Base-by-base conservation (phyloP, 1,140 invertebrate species). In the Heliothis virescens region DNA sequence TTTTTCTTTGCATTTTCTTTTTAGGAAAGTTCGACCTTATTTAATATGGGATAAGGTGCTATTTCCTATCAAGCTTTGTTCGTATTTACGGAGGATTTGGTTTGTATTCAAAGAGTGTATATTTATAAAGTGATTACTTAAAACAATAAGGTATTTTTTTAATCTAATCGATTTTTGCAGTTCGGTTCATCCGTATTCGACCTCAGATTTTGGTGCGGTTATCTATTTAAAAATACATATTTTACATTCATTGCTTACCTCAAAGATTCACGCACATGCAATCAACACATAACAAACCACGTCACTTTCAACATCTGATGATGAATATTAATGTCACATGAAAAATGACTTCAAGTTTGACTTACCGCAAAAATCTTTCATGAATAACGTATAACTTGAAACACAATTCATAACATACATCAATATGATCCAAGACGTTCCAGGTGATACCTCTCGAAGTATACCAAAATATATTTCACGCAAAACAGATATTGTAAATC, bases 401-500 rank as follows among this genome's bases (percentile, higher is more conserved):
- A 47, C 55, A 11, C 41, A 47, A 48, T 74, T 60, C 55, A 59
- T 74, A 29, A 52, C 55, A 47, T 21, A 57, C 71, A 34, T 59
- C 55, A 59, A 73, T 47, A 60, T 26, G 26, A 74, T 60, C 34
- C 21, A 48, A 74, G 34, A 50, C 26, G 11, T 74, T 62, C 12
- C 47, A 50, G 10, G 26, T 41, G 48, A 74, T 16, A 74, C 72
- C 57, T 62, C 55, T 48, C 57, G 57, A 75, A 60, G 57, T 75
- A 50, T 50, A 59, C 26, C 67, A 83, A 83, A 77, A 81, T 74
- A 74, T 83, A 79, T 81, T 82, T 79, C 81, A 80, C 82, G 84
- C 72, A 85, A 76, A 83, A 76, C 77, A 75, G 72, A 75, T 75
- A 75, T 57, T 79, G 82, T 86, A 86, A 85, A 86, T 86, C 85